Conservation (phyloP, 2,797 vertebrate species). For the Eutrigla gurnardus region DNA sequence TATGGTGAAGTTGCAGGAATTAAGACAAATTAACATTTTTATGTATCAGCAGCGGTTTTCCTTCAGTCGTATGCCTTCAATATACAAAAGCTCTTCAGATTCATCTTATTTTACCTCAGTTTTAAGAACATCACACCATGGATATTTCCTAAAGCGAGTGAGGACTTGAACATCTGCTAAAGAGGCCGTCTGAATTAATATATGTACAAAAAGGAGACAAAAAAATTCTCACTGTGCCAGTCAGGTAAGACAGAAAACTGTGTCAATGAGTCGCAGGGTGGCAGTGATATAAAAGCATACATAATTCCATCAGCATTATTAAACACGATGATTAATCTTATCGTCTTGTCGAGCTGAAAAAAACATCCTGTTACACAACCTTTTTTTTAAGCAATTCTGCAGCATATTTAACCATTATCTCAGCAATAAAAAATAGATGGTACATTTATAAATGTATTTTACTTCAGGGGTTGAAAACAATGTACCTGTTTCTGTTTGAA, state of each 20-base stretch:
- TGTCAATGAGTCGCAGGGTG: neutral
- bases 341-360: constrained; percentile 32
- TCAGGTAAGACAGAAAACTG: neutral
- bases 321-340: constrained; percentile 2
- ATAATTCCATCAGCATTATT: constrained; percentile 21
- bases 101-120: neutral
- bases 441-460: constrained; percentile 5
- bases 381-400: constrained; percentile 7
- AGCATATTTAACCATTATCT: neutral
- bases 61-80: neutral
- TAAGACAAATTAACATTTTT: neutral
- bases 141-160: neutral
- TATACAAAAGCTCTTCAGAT: neutral
- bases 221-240: constrained; percentile 3
- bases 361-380: constrained; percentile 1
- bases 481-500: constrained; percentile 1
- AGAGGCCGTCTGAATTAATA: constrained; percentile 15
- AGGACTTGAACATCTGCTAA: constrained; percentile 20
- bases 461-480: constrained; percentile 2
- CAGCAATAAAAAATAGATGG: neutral
- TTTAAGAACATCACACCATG: constrained; percentile 2
- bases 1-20: neutral
- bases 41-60: neutral
- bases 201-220: constrained; percentile 9
- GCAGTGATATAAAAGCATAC: constrained; percentile 15